These are phyloP conservation scores for Budorcas taxicolor DNA, from an alignment of 2,113 vertebrate genomes.

Conservation along the genomic window DNA sequence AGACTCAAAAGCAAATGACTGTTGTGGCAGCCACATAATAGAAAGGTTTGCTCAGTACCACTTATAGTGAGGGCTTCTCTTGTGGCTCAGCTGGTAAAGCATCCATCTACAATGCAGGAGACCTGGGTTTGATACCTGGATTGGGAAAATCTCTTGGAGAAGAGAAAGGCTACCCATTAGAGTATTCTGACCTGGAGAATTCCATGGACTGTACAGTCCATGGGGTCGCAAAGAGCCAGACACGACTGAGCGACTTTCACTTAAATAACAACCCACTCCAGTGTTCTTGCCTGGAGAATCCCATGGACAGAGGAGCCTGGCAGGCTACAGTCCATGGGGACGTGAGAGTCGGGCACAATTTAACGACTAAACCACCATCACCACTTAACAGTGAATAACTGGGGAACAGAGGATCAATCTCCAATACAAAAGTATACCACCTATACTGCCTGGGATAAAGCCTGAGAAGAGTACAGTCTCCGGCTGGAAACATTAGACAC, in stretches of 20 bases:
- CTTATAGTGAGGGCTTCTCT: neutral
- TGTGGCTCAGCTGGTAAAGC: neutral
- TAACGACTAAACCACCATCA: neutral
- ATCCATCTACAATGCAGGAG: neutral
- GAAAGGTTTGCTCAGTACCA: neutral
- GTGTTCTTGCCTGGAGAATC: neutral
- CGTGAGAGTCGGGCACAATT: rapidly evolving
- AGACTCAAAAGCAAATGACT: neutral
- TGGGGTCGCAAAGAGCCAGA: neutral
- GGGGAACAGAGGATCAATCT: neutral
- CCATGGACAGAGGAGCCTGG: neutral
- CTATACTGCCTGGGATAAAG: neutral
- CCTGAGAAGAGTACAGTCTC: neutral
- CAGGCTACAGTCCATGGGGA: neutral
- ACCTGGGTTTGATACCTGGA: neutral
- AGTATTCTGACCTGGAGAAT: neutral
- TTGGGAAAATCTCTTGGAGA: neutral
- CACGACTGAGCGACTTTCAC: neutral
- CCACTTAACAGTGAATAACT: neutral
- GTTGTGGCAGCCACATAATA: neutral
- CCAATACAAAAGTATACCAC: neutral
- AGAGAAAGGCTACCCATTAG: neutral
- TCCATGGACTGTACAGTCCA: neutral
- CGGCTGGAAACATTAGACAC: neutral
- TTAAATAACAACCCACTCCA: neutral